Base-by-base conservation (phyloP, 2,888 invertebrate genomes). In the Cephalotes varians region DNA sequence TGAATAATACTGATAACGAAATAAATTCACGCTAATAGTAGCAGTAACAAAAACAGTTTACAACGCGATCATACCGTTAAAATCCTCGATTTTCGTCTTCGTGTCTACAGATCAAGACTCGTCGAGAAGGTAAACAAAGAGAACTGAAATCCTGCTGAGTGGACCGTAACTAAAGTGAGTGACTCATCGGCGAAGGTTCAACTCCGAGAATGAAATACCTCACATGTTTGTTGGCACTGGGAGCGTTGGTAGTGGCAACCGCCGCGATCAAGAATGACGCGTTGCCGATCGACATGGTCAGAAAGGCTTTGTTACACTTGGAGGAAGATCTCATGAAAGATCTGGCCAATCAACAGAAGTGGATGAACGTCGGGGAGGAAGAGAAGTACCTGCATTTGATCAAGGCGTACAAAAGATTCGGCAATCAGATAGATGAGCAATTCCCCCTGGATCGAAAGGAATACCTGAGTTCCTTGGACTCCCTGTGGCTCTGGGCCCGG, bases 401-500 rank as follows among this genome's bases (percentile, higher is more conserved):
- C 88, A 95, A 95, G 91, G 95, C 95, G 69, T 97, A 96, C 93
- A 95, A 95, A 85, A 93, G 93, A 21, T 95, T 97, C 90, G 96
- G 96, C 85, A 95, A 96, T 85, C 92, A 93, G 31, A 90, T 96
- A 28, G 95, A 96, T 73, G 83, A 93, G 58, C 85, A 90, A 28
- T 93, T 94, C 28, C 86, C 91, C 0, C 65, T 15, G 2, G 51
- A 77, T 10, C 82, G 85, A 58, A 88, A 90, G n/a, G 79, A 90
- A 25, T 79, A 91, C 56, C 85, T 93, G 31, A 87, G 88, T 3
- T 83, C 89, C 0, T 76, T 94, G 74, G 93, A 94, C 54, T 95
- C 96, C 7, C 49, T 93, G 9, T 97, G 97, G 96, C 94, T 96
- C 84, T 97, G 97, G 97, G 95, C 95, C 49, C 95, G 96, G 77